Base-by-base conservation (phyloP, 2,797 vertebrate species). In the Silurus lanzhouensis region DNA sequence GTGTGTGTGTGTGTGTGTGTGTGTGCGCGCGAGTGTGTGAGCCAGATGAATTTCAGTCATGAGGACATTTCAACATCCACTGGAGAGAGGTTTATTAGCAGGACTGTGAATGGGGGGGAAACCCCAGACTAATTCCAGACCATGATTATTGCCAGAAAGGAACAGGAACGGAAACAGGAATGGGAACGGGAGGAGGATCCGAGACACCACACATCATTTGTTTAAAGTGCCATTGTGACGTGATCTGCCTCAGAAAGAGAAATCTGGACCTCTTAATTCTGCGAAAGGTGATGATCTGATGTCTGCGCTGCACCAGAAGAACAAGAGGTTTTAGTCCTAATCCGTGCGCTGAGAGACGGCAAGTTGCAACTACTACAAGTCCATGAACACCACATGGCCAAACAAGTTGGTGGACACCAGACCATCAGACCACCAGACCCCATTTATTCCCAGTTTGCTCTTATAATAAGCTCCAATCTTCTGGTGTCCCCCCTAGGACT, bases 41-140 rank as follows among this genome's bases (percentile, higher is more conserved):
- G 70, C 1, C 1, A 48, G 44, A 48, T n/a, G 75, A 20, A 19
- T 38, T 60, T 22, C 75, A 60, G 38, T n/a, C 31, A 63, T 44
- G 58, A 63, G 76, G 76, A 15, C 77, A 79, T 64, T 79, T 64
- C 38, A 46, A n/a, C 58, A 79, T 20, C 25, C 27, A 2, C 58
- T 60, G 3, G n/a, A 25, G 38, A 12, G 74, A 31, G 25, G 25
- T 38, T 60, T 44, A 63, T 4, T 14, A n/a, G 6, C 58, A n/a
- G 38, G 20, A 46, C 46, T n/a, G 60, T 25, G 77, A 46, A 10
- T 7, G 46, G 58, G 77, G 60, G n/a, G n/a, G n/a, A 79, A 79
- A 63, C 31, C 77, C 76, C 1, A 66, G 27, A 46, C 77, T 46
- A 79, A 64, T 25, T 79, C 77, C 6, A 46, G 27, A n/a, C 19